Base-by-base conservation (phyloP, 1,140 invertebrate genomes). In the Maniola jurtina region DNA sequence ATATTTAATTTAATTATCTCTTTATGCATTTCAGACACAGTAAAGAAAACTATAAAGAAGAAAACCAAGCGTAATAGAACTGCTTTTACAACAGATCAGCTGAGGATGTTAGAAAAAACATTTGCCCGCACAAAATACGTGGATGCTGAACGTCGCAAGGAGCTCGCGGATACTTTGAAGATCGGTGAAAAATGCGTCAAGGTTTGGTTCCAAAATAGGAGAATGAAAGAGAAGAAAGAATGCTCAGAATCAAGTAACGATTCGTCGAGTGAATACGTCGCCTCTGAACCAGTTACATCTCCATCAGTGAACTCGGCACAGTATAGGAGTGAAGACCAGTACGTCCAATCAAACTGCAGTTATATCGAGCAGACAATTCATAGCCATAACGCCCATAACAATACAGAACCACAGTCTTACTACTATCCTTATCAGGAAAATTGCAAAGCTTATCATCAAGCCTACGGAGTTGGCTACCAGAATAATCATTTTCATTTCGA, bases 201-300 rank as follows among this genome's bases (percentile, higher is more conserved):
- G 61, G 64, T 86, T 13, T 89, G 86, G 86, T 89, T 89, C 50
- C 84, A 87, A 47, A 89, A 89, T 50, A 73, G 83, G 63, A 75
- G 86, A 63, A 86, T 85, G 83, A 89, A 83, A 50, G 76, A 86
- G 10, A 89, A 89, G 55, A 78, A 68, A 54, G 73, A 79, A 52
- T 70, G 69, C 2, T 79, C 68, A 5, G 81, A 81, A 55, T 79
- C 81, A 0, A 82, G 73, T 42, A 59, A 35, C 11, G 80, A 81
- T 64, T 76, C 77, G 14, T 76, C 78, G 0, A 75, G 68, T 36
- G 77, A 83, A 57, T 47, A 62, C 35, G 25, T 35, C 35, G 11
- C 61, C n/a, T 2, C 48, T 13, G 72, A 74, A 63, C 58, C 76
- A 35, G 34, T 64, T 14, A 70, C 71, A 34, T 68, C 73, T 36